Evolutionary conservation across 2,888 invertebrate genomes (phyloP).

Genomic region (Acronicta psi): DNA sequence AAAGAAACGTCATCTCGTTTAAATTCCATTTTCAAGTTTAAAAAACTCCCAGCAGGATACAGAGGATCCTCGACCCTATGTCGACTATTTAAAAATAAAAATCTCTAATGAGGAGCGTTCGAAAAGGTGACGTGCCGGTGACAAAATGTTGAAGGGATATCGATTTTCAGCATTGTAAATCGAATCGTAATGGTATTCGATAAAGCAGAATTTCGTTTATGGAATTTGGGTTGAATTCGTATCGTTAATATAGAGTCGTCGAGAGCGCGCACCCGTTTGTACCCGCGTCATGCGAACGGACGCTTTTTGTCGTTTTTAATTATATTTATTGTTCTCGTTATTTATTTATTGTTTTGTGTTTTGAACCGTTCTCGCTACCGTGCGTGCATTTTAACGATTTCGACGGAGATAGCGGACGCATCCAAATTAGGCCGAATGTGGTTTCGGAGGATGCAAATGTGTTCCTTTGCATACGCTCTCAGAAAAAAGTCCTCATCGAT

Average conservation of each 20-base stretch:
- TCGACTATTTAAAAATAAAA: constrained; percentile 75
- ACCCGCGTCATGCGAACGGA: constrained; percentile 83
- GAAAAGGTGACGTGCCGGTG: constrained; percentile 80
- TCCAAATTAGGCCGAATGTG: constrained; percentile 83
- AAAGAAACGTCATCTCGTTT: constrained; percentile 84
- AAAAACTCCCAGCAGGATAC: constrained; percentile 61
- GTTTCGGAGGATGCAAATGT: constrained; percentile 81
- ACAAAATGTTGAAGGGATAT: constrained; percentile 82
- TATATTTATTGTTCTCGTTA: constrained; percentile 88
- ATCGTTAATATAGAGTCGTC: constrained; percentile 83
- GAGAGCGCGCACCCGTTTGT: constrained; percentile 79
- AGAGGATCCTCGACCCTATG: constrained; percentile 71
- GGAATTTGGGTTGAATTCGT: constrained; percentile 61
- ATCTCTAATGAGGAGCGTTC: constrained; percentile 80
- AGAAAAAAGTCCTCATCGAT: constrained; percentile 72
- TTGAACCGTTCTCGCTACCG: constrained; percentile 82
- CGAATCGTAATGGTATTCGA: constrained; percentile 57
- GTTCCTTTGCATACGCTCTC: constrained; percentile 77
- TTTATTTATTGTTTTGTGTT: constrained; percentile 86
- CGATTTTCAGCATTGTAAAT: constrained; percentile 57
- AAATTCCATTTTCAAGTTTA: constrained; percentile 81
- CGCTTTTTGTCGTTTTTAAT: constrained; percentile 87
- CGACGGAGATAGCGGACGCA: constrained; percentile 78
- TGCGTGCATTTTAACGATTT: constrained; percentile 85
- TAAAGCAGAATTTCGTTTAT: constrained; percentile 63